These are phyloP conservation scores for Spongia lamella DNA, from an alignment of 37 sponge, comb jelly and placozoan species.

Conservation along the genomic window DNA sequence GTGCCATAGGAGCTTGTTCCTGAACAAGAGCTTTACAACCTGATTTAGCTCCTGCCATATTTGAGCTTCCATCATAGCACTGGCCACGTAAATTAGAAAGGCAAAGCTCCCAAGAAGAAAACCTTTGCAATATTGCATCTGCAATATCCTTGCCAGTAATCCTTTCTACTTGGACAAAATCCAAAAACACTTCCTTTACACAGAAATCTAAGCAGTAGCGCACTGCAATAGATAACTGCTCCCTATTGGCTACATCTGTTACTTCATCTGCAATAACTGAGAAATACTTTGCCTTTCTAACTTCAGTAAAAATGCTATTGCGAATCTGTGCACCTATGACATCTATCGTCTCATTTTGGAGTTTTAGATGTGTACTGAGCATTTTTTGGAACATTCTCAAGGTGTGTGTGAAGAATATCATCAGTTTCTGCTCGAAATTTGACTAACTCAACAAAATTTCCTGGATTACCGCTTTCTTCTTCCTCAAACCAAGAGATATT, in stretches of 20 bases:
- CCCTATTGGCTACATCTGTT: slow-evolving; percentile 50
- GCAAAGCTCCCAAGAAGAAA: background rate
- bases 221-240: slow-evolving; percentile 44
- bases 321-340: slow-evolving; percentile 33
- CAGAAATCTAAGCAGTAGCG: slow-evolving; percentile 21
- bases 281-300: slow-evolving; percentile 41
- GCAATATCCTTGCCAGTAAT: slow-evolving; percentile 13
- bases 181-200: slow-evolving; percentile 37
- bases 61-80: slow-evolving; percentile 31
- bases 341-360: slow-evolving; percentile 60
- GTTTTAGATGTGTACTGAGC: slow-evolving; percentile 71
- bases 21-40: slow-evolving; percentile 12
- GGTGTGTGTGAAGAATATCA: slow-evolving; percentile 23
- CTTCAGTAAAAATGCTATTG: slow-evolving; percentile 18
- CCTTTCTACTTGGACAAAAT: slow-evolving; percentile 9
- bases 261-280: slow-evolving; percentile 72
- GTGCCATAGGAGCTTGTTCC: slow-evolving; percentile 4
- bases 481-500: slow-evolving; percentile 9
- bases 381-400: slow-evolving; percentile 22
- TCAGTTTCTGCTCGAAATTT: slow-evolving; percentile 25
- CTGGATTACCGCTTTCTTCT: slow-evolving; percentile 4
- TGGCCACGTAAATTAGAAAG: background rate
- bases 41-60: slow-evolving; percentile 17
- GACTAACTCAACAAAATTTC: slow-evolving; percentile 33
- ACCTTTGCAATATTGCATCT: background rate